These are phyloP conservation scores for Tachina fera DNA, from an alignment of 2,888 invertebrate species.

Conservation along the genomic window DNA sequence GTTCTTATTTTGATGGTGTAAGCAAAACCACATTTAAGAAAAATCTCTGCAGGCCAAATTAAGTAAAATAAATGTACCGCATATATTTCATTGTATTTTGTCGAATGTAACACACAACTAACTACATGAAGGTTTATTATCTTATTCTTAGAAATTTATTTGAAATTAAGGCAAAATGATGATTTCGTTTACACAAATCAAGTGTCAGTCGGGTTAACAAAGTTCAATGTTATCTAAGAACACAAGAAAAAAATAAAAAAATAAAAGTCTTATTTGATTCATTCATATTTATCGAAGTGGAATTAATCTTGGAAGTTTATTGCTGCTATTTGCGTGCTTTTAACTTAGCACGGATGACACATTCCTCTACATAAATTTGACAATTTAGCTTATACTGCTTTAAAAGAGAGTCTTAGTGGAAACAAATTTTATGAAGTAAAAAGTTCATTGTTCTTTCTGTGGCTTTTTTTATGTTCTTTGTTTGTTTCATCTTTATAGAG, in stretches of 20 bases:
- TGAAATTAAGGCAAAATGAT: not conserved
- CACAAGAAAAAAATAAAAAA: not conserved
- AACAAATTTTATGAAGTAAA: conserved; percentile 9
- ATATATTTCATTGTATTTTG: not conserved
- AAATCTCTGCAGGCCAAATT: not conserved
- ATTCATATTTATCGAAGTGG: conserved; percentile 30
- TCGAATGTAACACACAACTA: not conserved
- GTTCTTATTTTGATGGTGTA: not conserved
- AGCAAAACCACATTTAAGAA: not conserved
- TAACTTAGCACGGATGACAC: conserved; percentile 10
- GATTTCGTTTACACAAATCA: not conserved
- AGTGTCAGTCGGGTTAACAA: not conserved
- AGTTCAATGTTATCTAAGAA: not conserved
- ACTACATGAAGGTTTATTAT: not conserved
- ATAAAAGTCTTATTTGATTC: not conserved
- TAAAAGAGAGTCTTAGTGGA: not conserved
- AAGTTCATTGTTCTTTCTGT: conserved; percentile 38
- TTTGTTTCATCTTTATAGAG: not conserved
- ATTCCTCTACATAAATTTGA: not conserved
- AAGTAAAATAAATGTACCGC: not conserved
- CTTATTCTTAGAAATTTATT: not conserved
- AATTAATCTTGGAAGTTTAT: conserved; percentile 40
- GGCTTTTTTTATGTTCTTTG: not conserved
- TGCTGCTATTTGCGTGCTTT: not conserved
- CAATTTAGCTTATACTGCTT: not conserved